Percentiles rank a stretch among this genome's conserved stretches.
Evolutionary conservation across 2,888 invertebrate genomes (phyloP).

Genomic region (Thelaira solivaga): DNA sequence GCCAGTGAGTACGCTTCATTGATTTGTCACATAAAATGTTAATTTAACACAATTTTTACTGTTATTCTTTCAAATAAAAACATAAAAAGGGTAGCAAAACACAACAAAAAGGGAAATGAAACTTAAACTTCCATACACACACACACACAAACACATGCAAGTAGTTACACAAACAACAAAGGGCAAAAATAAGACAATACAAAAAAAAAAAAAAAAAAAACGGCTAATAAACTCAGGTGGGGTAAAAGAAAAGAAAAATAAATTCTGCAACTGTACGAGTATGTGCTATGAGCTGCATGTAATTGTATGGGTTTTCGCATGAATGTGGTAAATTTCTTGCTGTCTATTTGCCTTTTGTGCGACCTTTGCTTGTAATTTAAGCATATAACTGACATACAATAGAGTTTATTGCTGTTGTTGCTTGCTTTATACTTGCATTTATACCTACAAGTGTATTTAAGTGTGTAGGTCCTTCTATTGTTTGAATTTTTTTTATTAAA

Average conservation of each 20-base stretch:
- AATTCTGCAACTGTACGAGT: neutral
- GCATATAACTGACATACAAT: slow-evolving; percentile 42
- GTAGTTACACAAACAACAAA: slow-evolving; percentile 18
- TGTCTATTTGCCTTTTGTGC: slow-evolving; percentile 51
- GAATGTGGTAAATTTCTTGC: neutral
- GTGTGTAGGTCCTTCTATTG: neutral
- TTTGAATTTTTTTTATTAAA: slow-evolving; percentile 9
- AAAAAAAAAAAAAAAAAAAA: neutral
- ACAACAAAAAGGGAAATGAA: neutral
- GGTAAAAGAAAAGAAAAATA: slow-evolving; percentile 1
- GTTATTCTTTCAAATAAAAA: slow-evolving; percentile 17
- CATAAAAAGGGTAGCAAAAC: neutral
- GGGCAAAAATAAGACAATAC: neutral
- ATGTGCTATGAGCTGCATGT: slow-evolving; percentile 1
- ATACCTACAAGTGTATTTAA: too few species aligned
- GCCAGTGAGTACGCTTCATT: slow-evolving; percentile 52
- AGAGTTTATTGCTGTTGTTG: slow-evolving; percentile 9
- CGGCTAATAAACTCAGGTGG: slow-evolving; percentile 31
- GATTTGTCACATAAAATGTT: slow-evolving; percentile 64
- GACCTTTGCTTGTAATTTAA: slow-evolving; percentile 61
- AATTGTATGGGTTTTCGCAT: slow-evolving; percentile 26
- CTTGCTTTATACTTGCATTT: too few species aligned
- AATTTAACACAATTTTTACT: slow-evolving; percentile 54
- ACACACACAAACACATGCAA: neutral
- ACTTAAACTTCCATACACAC: neutral